phyloP scores from a whole-genome alignment of 2,888 invertebrate species.

The Eueremaeus valkanovi region DNA sequence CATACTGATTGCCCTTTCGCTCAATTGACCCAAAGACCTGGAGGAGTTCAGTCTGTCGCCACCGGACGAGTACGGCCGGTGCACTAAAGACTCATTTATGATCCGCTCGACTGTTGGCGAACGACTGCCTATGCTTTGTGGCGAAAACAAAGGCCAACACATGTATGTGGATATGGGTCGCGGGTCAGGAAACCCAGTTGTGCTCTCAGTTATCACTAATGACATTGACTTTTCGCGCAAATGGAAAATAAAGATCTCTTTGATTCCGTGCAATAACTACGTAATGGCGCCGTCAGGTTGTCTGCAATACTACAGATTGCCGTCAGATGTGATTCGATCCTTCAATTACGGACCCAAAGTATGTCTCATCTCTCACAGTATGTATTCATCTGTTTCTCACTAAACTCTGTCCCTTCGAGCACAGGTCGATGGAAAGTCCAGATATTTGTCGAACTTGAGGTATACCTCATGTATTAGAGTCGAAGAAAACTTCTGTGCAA shows the following conservation, averaged over 20 bases:
- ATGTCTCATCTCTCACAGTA: neutral
- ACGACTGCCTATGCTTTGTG: constrained; percentile 69
- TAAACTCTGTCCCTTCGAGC: constrained; percentile 7
- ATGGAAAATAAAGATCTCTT: constrained; percentile 43
- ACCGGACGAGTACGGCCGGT: constrained; percentile 59
- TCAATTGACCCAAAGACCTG: constrained; percentile 58
- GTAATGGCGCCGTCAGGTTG: constrained; percentile 48
- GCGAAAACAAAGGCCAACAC: constrained; percentile 75
- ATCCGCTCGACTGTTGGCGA: constrained; percentile 48
- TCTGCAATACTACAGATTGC: constrained; percentile 47
- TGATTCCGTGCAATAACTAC: constrained; percentile 47
- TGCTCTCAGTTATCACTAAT: constrained; percentile 60
- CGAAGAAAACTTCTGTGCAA: constrained; percentile 43
- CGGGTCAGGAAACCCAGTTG: constrained; percentile 70
- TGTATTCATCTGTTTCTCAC: no score
- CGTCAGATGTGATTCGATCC: constrained; percentile 46
- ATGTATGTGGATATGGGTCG: constrained; percentile 76
- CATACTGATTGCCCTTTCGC: neutral
- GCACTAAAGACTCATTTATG: constrained; percentile 76
- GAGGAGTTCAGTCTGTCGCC: constrained; percentile 61
- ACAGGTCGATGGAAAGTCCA: constrained; percentile 43
- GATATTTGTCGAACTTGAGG: constrained; percentile 47
- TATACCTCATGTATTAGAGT: constrained; percentile 47
- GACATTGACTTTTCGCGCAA: constrained; percentile 45
- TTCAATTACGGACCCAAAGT: constrained; percentile 47